phyloP scores from a whole-genome alignment of 2,888 invertebrate genomes.

The Adela reaumurella region DNA sequence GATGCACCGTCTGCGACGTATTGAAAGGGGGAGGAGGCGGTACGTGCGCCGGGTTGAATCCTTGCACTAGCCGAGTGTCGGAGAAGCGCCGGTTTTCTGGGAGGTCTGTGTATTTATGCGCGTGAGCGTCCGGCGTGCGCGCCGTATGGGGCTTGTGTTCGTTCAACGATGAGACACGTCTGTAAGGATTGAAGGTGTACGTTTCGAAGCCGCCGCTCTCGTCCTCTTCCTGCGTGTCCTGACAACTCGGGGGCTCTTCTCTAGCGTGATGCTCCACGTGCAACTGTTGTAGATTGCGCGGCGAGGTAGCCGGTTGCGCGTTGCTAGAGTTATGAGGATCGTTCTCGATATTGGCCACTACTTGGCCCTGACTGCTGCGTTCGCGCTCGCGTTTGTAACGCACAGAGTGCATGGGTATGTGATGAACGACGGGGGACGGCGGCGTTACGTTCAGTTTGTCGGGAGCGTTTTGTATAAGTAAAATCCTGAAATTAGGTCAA shows the following conservation, averaged over 20 bases:
- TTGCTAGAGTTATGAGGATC: conserved; percentile 22
- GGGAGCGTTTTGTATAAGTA: conserved; percentile 89
- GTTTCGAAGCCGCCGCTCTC: conserved; percentile 52
- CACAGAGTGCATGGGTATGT: conserved; percentile 17
- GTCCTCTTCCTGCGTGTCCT: conserved; percentile 41
- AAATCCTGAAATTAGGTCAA: conserved; percentile 71
- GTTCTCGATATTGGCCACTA: conserved; percentile 64
- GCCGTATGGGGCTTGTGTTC: conserved; percentile 16
- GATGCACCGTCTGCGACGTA: background rate
- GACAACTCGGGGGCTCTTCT: conserved; percentile 19
- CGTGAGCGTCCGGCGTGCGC: conserved; percentile 14
- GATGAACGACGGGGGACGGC: conserved; percentile 54
- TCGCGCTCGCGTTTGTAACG: conserved; percentile 10
- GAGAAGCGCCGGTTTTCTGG: conserved; percentile 29
- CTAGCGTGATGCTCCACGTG: conserved; percentile 1
- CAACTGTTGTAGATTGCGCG: background rate
- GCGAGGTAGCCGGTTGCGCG: background rate
- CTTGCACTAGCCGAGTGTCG: conserved; percentile 30
- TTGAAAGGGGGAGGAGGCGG: conserved; percentile 7
- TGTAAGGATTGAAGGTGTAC: conserved; percentile 37
- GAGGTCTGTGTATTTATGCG: conserved; percentile 11
- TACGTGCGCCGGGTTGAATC: conserved; percentile 12
- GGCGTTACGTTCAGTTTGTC: conserved; percentile 68
- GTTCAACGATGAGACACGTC: conserved; percentile 28
- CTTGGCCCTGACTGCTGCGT: conserved; percentile 28